Percentiles rank a stretch among this genome's conserved stretches.
Evolutionary conservation across 1,140 invertebrate species (phyloP).

Genomic region (Eurytemora carolleeae): DNA sequence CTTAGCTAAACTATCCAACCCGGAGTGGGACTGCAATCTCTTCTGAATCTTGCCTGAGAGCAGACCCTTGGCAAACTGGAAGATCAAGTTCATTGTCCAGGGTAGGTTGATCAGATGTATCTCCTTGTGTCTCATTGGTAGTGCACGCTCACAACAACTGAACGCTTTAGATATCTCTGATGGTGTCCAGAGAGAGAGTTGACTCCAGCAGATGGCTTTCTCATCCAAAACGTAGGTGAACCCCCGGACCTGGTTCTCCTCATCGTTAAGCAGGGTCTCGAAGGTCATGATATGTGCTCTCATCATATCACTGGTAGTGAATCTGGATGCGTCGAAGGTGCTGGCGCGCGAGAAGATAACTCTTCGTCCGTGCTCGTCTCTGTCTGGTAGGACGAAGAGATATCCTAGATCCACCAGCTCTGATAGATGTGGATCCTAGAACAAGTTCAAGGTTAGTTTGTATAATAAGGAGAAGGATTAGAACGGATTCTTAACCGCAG

Average conservation of each 20-base stretch:
- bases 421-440: constrained; percentile 19
- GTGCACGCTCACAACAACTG: constrained; percentile 46
- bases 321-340: constrained; percentile 40
- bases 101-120: constrained; percentile 66
- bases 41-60: constrained; percentile 58
- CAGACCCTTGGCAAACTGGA: constrained; percentile 52
- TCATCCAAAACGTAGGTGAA: constrained; percentile 56
- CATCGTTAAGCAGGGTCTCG: constrained; percentile 48
- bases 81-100: constrained; percentile 45
- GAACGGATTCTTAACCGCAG: too few species aligned
- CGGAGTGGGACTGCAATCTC: constrained; percentile 33
- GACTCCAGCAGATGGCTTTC: constrained; percentile 54
- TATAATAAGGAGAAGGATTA: too few species aligned
- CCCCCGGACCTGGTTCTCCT: constrained; percentile 37
- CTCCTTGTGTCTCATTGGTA: constrained; percentile 65
- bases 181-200: constrained; percentile 56
- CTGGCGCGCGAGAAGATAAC: constrained; percentile 40
- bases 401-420: constrained; percentile 27
- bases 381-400: constrained; percentile 47
- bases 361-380: constrained; percentile 45
- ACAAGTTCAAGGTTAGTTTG: too few species aligned
- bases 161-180: constrained; percentile 43
- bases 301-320: constrained; percentile 41
- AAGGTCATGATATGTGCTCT: constrained; percentile 43
- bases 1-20: constrained; percentile 25